Evolutionary conservation across 2,888 invertebrate species (phyloP).

Genomic region (Ptilodon capucinus): DNA sequence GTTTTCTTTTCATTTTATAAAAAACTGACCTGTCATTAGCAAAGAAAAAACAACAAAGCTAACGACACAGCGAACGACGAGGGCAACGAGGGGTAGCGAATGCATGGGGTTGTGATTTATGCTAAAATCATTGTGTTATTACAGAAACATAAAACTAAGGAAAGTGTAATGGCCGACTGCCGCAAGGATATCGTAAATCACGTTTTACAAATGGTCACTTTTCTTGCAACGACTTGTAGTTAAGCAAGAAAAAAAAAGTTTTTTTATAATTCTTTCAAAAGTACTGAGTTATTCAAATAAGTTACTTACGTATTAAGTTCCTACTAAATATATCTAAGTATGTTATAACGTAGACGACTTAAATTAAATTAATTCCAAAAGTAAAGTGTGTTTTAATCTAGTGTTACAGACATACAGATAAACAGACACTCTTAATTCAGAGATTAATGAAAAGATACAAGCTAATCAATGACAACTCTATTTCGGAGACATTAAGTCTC

Average conservation of each 20-base stretch:
- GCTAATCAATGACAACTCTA: conserved; percentile 20
- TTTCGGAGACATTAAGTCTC: conserved; percentile 23
- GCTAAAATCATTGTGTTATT: conserved; percentile 25
- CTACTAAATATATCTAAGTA: too few species aligned
- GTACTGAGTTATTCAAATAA: too few species aligned
- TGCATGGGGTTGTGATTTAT: conserved; percentile 39
- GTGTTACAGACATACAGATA: conserved; percentile 70
- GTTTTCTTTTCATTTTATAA: too few species aligned
- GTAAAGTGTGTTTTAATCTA: conserved; percentile 65
- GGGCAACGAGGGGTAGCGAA: conserved; percentile 33
- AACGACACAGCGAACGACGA: too few species aligned
- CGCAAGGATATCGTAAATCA: conserved; percentile 26
- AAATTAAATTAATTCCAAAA: too few species aligned
- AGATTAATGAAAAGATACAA: conserved; percentile 61
- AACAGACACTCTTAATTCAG: conserved; percentile 62
- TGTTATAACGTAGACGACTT: too few species aligned
- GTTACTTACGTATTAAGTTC: too few species aligned
- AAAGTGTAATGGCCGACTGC: conserved; percentile 21
- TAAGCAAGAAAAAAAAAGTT: conserved; percentile 65
- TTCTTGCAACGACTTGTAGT: conserved; percentile 20
- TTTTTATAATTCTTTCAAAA: too few species aligned
- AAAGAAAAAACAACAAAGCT: conserved; percentile 6
- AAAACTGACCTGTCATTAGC: neutral
- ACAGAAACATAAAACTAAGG: conserved; percentile 26
- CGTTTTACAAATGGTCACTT: conserved; percentile 19